A percentile compares a stretch with the other conserved stretches of the same genome.
phyloP scores from a whole-genome alignment of 1,140 invertebrate genomes.

The Bombus polaris region DNA sequence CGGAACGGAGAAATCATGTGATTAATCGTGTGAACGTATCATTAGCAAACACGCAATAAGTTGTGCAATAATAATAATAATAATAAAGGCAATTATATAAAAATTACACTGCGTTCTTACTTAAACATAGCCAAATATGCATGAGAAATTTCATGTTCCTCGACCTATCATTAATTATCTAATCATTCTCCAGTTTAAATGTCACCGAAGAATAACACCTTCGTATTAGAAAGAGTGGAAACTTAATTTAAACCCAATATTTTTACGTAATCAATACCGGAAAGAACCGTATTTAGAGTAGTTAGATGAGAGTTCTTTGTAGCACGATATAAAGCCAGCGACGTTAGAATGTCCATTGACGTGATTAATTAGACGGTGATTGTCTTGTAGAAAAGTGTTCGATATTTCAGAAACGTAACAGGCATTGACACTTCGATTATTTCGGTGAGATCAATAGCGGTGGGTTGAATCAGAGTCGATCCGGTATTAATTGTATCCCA shows the following conservation, averaged over 20 bases:
- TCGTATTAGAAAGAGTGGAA: background rate
- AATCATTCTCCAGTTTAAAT: too few species aligned
- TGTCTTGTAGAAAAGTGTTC: background rate
- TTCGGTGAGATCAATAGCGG: background rate
- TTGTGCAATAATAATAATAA: background rate
- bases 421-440: background rate
- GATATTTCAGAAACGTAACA: background rate
- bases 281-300: background rate
- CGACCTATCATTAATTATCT: background rate
- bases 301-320: background rate
- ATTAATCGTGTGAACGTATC: too few species aligned
- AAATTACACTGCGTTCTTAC: background rate
- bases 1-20: too few species aligned
- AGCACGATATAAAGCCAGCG: background rate
- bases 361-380: background rate
- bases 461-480: background rate
- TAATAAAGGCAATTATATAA: background rate
- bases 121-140: background rate
- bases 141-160: background rate
- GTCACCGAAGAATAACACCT: background rate
- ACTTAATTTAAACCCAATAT: background rate
- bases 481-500: slow-evolving; percentile 36
- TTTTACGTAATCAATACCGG: background rate
- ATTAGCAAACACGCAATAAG: too few species aligned
- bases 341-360: background rate